These are phyloP conservation scores for Bombus fervidus DNA, from an alignment of 1,140 invertebrate genomes.

Conservation along the genomic window DNA sequence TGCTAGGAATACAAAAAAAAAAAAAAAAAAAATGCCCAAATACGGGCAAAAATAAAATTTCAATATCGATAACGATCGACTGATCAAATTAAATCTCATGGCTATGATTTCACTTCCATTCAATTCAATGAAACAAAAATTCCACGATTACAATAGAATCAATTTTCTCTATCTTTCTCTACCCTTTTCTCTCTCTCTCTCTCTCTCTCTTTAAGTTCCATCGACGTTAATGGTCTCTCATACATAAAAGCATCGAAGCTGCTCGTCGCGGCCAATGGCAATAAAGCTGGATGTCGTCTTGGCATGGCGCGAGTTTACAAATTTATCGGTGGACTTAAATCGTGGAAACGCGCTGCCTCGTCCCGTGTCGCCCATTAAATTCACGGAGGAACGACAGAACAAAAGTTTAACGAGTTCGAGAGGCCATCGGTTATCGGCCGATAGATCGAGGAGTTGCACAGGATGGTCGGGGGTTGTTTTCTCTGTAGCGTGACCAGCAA, in stretches of 20 bases:
- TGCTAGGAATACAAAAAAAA: not conserved
- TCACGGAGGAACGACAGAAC: not conserved
- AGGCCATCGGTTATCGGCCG: constrained; percentile 1
- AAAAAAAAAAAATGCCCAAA: not conserved
- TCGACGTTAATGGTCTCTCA: not conserved
- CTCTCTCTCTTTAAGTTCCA: not conserved
- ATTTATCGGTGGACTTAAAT: constrained; percentile 1
- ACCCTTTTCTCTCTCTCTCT: no score
- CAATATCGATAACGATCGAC: not conserved
- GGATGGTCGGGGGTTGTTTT: constrained; percentile 28
- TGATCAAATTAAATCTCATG: not conserved
- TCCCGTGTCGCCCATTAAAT: not conserved
- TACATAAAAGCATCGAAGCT: not conserved
- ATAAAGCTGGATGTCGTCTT: not conserved
- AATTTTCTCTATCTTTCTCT: not conserved
- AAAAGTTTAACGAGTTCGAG: constrained; percentile 26
- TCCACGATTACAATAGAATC: not conserved
- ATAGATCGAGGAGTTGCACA: not conserved
- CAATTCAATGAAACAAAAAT: not conserved
- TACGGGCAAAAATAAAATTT: not conserved
- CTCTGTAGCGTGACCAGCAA: constrained; percentile 1
- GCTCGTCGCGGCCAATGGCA: no score
- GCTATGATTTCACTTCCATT: not conserved
- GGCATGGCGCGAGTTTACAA: not conserved
- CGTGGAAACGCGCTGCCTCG: no score